Evolutionary conservation across 2,113 vertebrate genomes (phyloP).

Genomic region (Brachyhypopomus occidentalis): DNA sequence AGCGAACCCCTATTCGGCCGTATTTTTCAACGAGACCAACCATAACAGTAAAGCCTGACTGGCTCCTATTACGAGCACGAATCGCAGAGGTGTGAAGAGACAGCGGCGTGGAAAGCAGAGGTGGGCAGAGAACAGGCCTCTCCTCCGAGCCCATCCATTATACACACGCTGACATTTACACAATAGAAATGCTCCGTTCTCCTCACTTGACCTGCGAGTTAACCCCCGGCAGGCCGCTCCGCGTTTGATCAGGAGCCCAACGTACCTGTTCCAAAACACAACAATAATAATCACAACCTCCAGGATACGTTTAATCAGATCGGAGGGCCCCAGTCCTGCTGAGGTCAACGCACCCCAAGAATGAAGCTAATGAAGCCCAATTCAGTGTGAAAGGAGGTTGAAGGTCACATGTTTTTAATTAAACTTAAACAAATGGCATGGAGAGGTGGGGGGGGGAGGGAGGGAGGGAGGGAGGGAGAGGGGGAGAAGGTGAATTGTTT

Average conservation of each 20-base stretch:
- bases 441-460: neutral
- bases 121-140: slow-evolving; percentile 18
- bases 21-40: neutral
- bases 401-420: slow-evolving; percentile 52
- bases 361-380: slow-evolving; percentile 26
- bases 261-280: slow-evolving; percentile 23
- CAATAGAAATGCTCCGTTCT: slow-evolving; percentile 62
- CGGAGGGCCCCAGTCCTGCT: slow-evolving; percentile 2
- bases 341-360: slow-evolving; percentile 28
- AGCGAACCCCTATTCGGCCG: neutral
- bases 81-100: slow-evolving; percentile 1
- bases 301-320: slow-evolving; percentile 46
- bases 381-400: slow-evolving; percentile 19
- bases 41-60: neutral
- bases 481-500: slow-evolving; percentile 38
- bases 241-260: neutral
- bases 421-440: slow-evolving; percentile 42
- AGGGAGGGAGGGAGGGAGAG: neutral
- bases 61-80: neutral
- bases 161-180: slow-evolving; percentile 56
- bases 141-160: slow-evolving; percentile 41
- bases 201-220: slow-evolving; percentile 62
- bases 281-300: slow-evolving; percentile 28
- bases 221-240: slow-evolving; percentile 37
- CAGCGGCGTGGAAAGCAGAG: neutral